phyloP scores from a whole-genome alignment of 2,797 vertebrate species.

The Pogoniulus pusillus region DNA sequence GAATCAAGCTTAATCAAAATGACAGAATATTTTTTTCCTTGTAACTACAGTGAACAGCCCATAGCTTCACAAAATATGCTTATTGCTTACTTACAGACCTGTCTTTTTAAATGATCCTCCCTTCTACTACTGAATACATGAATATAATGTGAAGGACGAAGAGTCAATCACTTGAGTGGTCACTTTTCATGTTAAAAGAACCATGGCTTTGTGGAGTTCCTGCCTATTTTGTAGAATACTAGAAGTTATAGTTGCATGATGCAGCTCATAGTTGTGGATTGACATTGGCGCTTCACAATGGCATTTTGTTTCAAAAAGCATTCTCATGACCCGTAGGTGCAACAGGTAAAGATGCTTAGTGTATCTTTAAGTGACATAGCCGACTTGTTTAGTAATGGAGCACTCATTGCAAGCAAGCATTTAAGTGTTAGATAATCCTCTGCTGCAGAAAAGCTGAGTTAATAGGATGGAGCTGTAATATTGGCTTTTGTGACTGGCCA shows the following conservation, averaged over 20 bases:
- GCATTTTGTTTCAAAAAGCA: not conserved
- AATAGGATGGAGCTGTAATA: not conserved
- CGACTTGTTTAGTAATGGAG: not conserved
- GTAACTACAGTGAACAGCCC: not conserved
- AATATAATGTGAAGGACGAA: not conserved
- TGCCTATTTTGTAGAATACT: not conserved
- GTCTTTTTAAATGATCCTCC: not conserved
- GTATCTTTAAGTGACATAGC: not conserved
- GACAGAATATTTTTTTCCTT: not conserved
- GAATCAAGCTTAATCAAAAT: conserved; percentile 31
- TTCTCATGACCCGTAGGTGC: not conserved
- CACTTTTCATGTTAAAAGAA: not conserved
- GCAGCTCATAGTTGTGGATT: not conserved
- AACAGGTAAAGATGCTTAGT: not conserved
- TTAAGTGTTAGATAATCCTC: not conserved
- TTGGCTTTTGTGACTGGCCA: not conserved
- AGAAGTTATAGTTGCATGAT: not conserved
- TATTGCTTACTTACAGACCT: not conserved
- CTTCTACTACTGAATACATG: not conserved
- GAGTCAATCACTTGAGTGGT: not conserved
- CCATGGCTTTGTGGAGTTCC: not conserved
- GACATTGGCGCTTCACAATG: not conserved
- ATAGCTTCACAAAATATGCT: not conserved
- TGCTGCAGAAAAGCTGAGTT: not conserved
- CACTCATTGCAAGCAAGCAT: not conserved